phyloP scores from a whole-genome alignment of 2,113 vertebrate species.

The Ifrita kowaldi region DNA sequence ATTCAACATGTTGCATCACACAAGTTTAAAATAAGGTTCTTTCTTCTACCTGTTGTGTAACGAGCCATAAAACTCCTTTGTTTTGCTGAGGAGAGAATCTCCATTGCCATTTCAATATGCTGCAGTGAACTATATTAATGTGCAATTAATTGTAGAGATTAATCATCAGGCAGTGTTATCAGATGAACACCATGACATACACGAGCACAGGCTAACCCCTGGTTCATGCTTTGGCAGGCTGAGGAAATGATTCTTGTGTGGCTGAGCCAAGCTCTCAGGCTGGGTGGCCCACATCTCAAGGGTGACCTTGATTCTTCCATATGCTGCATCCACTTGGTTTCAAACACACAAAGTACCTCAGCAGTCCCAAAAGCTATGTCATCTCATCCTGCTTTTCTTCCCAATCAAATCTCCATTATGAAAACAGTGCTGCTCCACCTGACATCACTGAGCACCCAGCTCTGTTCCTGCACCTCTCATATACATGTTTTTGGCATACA shows the following conservation, averaged over 20 bases:
- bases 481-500: background rate
- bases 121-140: constrained; percentile 18
- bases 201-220: constrained; percentile 9
- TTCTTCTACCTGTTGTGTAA: background rate
- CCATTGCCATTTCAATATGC: background rate
- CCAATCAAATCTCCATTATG: background rate
- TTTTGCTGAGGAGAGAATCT: constrained; percentile 12
- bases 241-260: constrained; percentile 24
- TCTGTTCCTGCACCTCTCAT: background rate
- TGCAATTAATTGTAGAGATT: constrained; percentile 54
- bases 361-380: background rate
- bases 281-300: constrained; percentile 53
- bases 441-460: background rate
- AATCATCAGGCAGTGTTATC: constrained; percentile 57
- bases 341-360: background rate
- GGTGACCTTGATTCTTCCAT: background rate
- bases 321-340: background rate
- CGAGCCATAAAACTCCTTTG: background rate
- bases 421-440: background rate
- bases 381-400: background rate
- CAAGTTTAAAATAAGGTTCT: background rate
- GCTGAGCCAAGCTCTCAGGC: constrained; percentile 43
- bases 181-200: constrained; percentile 51
- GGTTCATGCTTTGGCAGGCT: constrained; percentile 60
- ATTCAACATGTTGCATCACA: background rate